phyloP scores from a whole-genome alignment of 2,888 invertebrate genomes.

The Matsumyia berberina region DNA sequence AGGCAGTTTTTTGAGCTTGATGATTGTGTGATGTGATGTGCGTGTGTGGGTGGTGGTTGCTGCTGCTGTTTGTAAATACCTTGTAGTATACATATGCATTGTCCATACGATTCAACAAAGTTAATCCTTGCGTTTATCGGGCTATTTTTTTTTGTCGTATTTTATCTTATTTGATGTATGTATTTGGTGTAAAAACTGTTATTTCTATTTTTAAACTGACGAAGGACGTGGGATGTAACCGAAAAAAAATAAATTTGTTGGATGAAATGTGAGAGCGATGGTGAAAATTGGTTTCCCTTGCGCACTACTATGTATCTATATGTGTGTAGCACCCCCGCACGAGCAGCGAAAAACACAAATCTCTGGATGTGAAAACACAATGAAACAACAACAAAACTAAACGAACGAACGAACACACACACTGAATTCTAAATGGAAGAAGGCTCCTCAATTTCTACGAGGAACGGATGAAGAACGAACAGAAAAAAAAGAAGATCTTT shows the following conservation, averaged over 20 bases:
- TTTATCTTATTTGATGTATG: constrained; percentile 21
- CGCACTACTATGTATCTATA: not conserved
- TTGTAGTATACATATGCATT: constrained; percentile 84
- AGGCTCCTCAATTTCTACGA: constrained; percentile 46
- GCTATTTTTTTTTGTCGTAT: constrained; percentile 41
- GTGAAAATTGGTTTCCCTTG: constrained; percentile 43
- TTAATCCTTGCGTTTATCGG: constrained; percentile 72
- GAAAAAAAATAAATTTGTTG: constrained; percentile 28
- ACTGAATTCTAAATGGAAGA: constrained; percentile 32
- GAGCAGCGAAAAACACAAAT: constrained; percentile 52
- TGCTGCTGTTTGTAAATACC: constrained; percentile 79
- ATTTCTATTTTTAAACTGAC: constrained; percentile 45
- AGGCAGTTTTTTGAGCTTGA: constrained; percentile 50
- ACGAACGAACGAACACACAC: constrained; percentile 39
- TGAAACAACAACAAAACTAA: constrained; percentile 56
- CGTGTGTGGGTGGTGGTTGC: constrained; percentile 54
- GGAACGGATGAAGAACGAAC: constrained; percentile 5
- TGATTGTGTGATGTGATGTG: constrained; percentile 49
- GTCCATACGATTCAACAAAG: constrained; percentile 82
- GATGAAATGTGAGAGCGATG: constrained; percentile 32
- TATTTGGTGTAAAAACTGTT: constrained; percentile 47
- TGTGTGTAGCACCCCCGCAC: constrained; percentile 52
- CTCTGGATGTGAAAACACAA: constrained; percentile 56
- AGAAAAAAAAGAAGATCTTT: constrained; percentile 35
- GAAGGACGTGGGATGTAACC: constrained; percentile 51